Conservation (phyloP, 2,888 invertebrate genomes). For the Hypolimnas misippus region DNA sequence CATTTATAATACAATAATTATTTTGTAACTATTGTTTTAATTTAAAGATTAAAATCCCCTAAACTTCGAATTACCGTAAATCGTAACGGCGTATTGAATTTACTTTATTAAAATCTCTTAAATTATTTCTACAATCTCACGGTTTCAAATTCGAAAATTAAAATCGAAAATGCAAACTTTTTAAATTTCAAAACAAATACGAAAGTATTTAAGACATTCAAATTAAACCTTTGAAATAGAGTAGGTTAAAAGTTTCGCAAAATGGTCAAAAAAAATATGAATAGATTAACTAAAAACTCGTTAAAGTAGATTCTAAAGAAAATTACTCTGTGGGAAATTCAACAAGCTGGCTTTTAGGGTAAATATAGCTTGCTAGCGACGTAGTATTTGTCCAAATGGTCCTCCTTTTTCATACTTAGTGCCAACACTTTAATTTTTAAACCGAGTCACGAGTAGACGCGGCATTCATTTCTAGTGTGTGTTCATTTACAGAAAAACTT, state of each 20-base stretch:
- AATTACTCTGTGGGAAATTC: constrained; percentile 22
- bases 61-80: too few species aligned
- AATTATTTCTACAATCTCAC: too few species aligned
- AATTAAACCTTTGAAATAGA: neutral
- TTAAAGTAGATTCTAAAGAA: constrained; percentile 12
- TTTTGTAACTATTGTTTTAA: too few species aligned
- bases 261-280: constrained; percentile 5
- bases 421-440: constrained; percentile 35
- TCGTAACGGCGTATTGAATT: too few species aligned
- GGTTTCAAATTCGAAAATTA: too few species aligned
- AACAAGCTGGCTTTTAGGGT: constrained; percentile 37
- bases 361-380: constrained; percentile 36
- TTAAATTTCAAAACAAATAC: neutral
- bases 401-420: constrained; percentile 32
- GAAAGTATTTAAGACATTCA: neutral
- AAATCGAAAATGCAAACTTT: neutral
- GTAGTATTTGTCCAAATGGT: constrained; percentile 38
- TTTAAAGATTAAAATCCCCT: too few species aligned
- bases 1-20: too few species aligned
- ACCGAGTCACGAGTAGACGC: constrained; percentile 15
- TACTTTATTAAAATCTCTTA: too few species aligned
- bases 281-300: constrained; percentile 2
- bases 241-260: neutral
- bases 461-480: neutral
- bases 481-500: neutral